Base-by-base conservation (phyloP, 2,888 invertebrate genomes). In the Volucella zonaria region DNA sequence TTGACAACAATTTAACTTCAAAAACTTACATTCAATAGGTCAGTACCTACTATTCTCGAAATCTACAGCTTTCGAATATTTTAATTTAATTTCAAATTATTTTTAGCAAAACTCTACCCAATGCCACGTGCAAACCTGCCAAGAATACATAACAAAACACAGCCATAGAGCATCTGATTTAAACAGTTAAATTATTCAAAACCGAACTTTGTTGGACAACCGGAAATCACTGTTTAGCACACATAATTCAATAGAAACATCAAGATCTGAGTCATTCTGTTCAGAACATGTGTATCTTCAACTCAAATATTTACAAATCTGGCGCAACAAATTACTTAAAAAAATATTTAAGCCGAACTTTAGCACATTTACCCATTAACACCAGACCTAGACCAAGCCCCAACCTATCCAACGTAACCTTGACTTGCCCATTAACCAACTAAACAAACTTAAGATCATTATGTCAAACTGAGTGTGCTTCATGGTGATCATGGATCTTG, bases 341-440 rank as follows among this genome's bases (percentile, higher is more conserved):
- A 40, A 66, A 77, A 58, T 38, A 9, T 58, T 12, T 38, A 42
- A 51, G 42, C 52, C 23, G 40, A 51, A 31, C 31, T 51, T 51
- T 54, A 42, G 10, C 54, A 66, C 10, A 12, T 61, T 12, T 61
- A 15, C 42, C 12, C 45, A 56, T 15, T 73, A 42, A 51, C 67
- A 40, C 14, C 31, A 31, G 31, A 31, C 31, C 31, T 31, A 31
- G 6, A 31, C 31, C 31, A 31, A 31, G 31, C 4, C 31, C 15
- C 8, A 42, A 54, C 56, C 18, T 49, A 58, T 31, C 14, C 45
- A 56, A 31, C 23, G 31, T 74, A 45, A 79, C 79, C 79, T 74
- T 74, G 74, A 79, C 74, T 79, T 74, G 61, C 43, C n/a, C 73
- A 78, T 58, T 47, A 12, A 6, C 42, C 15, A 64, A 49, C 51